phyloP scores from a whole-genome alignment of 2,888 invertebrate genomes.

The Trileptium ribeirensis region DNA sequence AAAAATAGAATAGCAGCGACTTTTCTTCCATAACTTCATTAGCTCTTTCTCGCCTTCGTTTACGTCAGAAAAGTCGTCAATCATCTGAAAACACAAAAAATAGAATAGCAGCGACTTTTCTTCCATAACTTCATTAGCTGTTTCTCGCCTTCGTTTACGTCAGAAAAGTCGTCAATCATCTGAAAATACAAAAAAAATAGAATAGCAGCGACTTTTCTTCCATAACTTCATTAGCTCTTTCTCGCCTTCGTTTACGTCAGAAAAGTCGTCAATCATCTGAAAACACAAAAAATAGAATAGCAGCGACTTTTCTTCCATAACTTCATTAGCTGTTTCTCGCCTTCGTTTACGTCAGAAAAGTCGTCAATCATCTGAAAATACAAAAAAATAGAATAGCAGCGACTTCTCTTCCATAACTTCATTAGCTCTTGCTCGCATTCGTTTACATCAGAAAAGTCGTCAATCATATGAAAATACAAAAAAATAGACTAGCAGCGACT shows the following conservation, averaged over 20 bases:
- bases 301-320: no score
- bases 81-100: constrained; percentile 74
- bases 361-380: constrained; percentile 85
- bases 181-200: no score
- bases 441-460: constrained; percentile 98
- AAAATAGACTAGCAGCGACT: no score
- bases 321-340: constrained; percentile 95
- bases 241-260: constrained; percentile 97
- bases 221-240: constrained; percentile 97
- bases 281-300: no score
- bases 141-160: constrained; percentile 97
- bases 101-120: no score
- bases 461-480: constrained; percentile 78
- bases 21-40: constrained; percentile 99
- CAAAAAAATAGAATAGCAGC: no score
- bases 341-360: constrained; percentile 97
- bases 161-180: constrained; percentile 98
- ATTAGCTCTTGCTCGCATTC: constrained; percentile 94
- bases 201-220: no score
- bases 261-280: constrained; percentile 94
- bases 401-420: constrained; percentile 99
- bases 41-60: constrained; percentile 95
- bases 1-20: no score
- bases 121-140: constrained; percentile 99
- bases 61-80: constrained; percentile 97